Evolutionary conservation across 2,113 vertebrate species (phyloP).

Genomic region (Tricholaema leucomelas): DNA sequence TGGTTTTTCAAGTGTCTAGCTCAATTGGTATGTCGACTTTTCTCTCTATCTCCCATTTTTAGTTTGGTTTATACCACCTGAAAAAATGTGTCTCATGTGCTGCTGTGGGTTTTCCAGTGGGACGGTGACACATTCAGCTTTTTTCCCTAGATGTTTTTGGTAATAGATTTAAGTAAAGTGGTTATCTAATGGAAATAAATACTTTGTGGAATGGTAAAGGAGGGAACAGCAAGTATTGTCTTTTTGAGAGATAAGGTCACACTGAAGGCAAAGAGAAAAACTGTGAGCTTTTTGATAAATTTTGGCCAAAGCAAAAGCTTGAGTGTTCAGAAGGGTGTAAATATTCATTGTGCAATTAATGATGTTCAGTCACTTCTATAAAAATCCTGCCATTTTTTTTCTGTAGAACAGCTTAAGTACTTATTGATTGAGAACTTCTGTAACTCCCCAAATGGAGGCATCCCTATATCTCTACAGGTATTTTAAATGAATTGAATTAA

Average conservation of each 20-base stretch:
- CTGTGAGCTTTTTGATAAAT: not conserved
- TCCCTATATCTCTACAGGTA: constrained; percentile 83
- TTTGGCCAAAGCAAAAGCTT: constrained; percentile 5
- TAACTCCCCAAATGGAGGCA: constrained; percentile 79
- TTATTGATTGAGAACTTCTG: constrained; percentile 79
- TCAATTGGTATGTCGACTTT: not conserved
- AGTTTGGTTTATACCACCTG: not conserved
- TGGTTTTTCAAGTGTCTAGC: not conserved
- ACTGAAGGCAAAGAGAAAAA: not conserved
- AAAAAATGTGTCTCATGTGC: not conserved
- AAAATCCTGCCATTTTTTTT: constrained; percentile 51
- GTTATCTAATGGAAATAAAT: not conserved
- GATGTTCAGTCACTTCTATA: constrained; percentile 44
- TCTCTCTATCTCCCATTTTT: not conserved
- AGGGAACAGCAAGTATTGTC: not conserved
- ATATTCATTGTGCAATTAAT: constrained; percentile 64
- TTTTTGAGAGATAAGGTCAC: not conserved
- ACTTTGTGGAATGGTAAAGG: not conserved
- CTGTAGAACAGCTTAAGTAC: constrained; percentile 70
- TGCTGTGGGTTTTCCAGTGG: not conserved
- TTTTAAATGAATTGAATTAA: constrained; percentile 89
- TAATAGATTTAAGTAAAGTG: not conserved
- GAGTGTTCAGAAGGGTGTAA: constrained; percentile 39
- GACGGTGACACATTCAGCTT: not conserved
- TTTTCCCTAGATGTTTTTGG: not conserved